phyloP scores from a whole-genome alignment of 1,140 invertebrate species.

The Idris sp. region DNA sequence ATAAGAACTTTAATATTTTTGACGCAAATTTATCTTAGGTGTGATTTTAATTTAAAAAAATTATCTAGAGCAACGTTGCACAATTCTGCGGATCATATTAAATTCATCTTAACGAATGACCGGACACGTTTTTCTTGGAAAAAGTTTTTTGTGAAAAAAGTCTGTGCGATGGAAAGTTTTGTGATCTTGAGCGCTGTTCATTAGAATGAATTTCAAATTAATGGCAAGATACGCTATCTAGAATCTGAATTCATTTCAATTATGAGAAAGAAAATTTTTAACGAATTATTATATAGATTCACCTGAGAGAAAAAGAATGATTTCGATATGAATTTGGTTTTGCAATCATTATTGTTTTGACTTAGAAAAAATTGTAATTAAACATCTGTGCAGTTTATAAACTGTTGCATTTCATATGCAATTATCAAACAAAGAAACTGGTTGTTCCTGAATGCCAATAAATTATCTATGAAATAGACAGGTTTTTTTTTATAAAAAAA shows the following conservation, averaged over 20 bases:
- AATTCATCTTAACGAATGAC: slow-evolving; percentile 25
- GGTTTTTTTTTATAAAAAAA: too few species aligned
- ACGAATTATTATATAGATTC: too few species aligned
- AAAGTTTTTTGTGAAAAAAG: slow-evolving; percentile 1
- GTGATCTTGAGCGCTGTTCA: slow-evolving; percentile 20
- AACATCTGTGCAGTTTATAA: too few species aligned
- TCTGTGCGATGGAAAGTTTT: slow-evolving; percentile 10
- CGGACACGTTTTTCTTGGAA: slow-evolving; percentile 21
- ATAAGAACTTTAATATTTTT: slow-evolving; percentile 7
- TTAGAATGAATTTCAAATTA: slow-evolving; percentile 25
- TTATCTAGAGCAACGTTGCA: background rate
- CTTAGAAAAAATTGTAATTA: too few species aligned
- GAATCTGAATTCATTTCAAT: slow-evolving; percentile 27
- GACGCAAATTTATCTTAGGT: slow-evolving; percentile 11
- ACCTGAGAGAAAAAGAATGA: too few species aligned
- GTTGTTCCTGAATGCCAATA: too few species aligned
- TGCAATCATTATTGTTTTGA: too few species aligned
- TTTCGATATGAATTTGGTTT: too few species aligned
- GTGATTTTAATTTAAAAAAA: slow-evolving; percentile 21
- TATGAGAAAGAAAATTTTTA: slow-evolving; percentile 10
- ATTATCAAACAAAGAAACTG: too few species aligned
- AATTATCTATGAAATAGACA: too few species aligned
- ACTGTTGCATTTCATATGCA: too few species aligned
- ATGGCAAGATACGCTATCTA: slow-evolving; percentile 7
- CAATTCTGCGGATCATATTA: slow-evolving; percentile 9